Percentiles rank a stretch among this genome's conserved stretches.
Conservation (phyloP, 2,113 vertebrate species). For the Actenoides hombroni region DNA sequence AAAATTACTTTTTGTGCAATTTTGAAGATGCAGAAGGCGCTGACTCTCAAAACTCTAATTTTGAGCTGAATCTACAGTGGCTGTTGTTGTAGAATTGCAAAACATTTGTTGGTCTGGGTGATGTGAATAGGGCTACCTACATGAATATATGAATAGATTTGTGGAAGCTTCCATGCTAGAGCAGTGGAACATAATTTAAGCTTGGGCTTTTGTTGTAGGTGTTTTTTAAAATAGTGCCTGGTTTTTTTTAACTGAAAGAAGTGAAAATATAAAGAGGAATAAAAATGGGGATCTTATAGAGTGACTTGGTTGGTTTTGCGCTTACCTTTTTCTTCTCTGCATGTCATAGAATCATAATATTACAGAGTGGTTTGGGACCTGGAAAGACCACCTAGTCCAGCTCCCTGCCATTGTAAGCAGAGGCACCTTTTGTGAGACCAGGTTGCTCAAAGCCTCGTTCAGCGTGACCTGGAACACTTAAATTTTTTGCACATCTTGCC, state of each 20-base stretch:
- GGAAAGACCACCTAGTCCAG: background rate
- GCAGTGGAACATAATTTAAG: background rate
- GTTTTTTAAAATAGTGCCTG: background rate
- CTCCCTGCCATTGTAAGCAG: background rate
- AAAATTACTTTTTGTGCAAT: background rate
- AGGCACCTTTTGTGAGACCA: background rate
- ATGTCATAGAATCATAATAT: background rate
- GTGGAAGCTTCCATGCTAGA: background rate
- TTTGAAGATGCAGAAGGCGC: background rate
- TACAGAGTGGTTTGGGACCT: background rate
- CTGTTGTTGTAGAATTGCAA: background rate
- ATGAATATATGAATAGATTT: background rate
- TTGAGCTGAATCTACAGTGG: background rate
- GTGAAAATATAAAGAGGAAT: background rate
- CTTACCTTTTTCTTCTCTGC: background rate
- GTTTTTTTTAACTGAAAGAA: background rate
- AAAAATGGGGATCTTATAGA: background rate
- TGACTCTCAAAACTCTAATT: background rate
- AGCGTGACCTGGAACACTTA: background rate
- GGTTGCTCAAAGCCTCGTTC: background rate
- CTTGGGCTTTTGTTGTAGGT: background rate
- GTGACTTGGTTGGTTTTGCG: background rate
- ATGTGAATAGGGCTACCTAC: background rate
- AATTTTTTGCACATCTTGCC: background rate
- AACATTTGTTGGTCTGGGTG: background rate